A percentile compares a stretch with the other conserved stretches of the same genome.
phyloP scores from a whole-genome alignment of 2,113 vertebrate genomes.

The Perca flavescens region DNA sequence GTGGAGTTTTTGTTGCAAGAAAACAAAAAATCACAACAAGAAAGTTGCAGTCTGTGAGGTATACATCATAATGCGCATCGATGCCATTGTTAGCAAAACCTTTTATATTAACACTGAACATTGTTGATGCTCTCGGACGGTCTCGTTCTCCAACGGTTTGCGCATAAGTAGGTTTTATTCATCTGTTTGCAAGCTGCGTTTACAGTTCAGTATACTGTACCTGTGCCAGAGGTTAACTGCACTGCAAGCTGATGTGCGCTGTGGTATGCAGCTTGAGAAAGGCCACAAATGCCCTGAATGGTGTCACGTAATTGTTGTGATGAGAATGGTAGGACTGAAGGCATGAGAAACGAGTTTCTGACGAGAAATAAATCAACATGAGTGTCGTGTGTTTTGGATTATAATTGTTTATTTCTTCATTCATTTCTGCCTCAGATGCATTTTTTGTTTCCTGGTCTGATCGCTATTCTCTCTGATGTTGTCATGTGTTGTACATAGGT shows the following conservation, averaged over 20 bases:
- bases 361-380: neutral
- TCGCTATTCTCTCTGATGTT: conserved; percentile 70
- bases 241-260: conserved; percentile 8
- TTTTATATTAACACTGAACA: conserved; percentile 43
- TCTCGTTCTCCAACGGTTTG: conserved; percentile 31
- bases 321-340: conserved; percentile 15
- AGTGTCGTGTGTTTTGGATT: conserved; percentile 23
- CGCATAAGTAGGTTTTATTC: conserved; percentile 32
- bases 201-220: neutral
- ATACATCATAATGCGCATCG: conserved; percentile 24
- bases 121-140: conserved; percentile 15
- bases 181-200: neutral
- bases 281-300: neutral
- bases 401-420: conserved; percentile 10
- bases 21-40: neutral
- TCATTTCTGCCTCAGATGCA: conserved; percentile 37
- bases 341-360: conserved; percentile 17
- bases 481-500: conserved; percentile 82
- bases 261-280: neutral
- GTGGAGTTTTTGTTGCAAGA: conserved; percentile 20
- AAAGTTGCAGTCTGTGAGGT: conserved; percentile 12
- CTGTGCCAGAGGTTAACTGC: conserved; percentile 13
- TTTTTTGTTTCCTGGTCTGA: conserved; percentile 20
- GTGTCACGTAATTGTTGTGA: conserved; percentile 16
- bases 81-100: conserved; percentile 35